These are phyloP conservation scores for Gambusia holbrooki DNA, from an alignment of 2,113 vertebrate species.

Conservation along the genomic window DNA sequence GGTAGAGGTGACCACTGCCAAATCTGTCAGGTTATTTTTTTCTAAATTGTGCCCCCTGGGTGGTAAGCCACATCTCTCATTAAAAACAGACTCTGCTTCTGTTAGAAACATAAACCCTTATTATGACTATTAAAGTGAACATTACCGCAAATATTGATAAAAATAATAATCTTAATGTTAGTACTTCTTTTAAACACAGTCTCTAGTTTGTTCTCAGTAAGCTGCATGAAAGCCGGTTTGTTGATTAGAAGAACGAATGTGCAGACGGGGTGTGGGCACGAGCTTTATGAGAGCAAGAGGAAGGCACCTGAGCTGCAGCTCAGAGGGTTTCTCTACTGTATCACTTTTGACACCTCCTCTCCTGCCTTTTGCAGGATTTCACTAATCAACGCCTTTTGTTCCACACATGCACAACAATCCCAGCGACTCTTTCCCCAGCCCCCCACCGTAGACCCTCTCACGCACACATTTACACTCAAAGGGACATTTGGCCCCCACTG, in stretches of 20 bases:
- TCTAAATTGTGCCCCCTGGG: neutral
- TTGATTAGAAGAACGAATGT: slow-evolving; percentile 62
- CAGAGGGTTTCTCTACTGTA: slow-evolving; percentile 65
- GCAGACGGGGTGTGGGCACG: slow-evolving; percentile 71
- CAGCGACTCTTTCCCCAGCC: slow-evolving; percentile 40
- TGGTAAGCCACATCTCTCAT: neutral
- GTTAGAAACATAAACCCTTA: neutral
- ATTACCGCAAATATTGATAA: too few relatives aligned
- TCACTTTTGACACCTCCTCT: slow-evolving; percentile 79
- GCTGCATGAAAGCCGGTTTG: slow-evolving; percentile 28
- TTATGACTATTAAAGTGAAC: neutral
- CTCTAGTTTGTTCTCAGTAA: neutral
- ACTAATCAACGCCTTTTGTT: slow-evolving; percentile 81
- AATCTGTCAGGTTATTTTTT: neutral
- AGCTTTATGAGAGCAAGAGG: slow-evolving; percentile 36
- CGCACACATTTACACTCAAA: slow-evolving; percentile 52
- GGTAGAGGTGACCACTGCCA: neutral
- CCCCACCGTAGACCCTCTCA: slow-evolving; percentile 39
- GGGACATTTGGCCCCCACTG: slow-evolving; percentile 66
- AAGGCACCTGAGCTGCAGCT: slow-evolving; percentile 41
- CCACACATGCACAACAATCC: slow-evolving; percentile 67
- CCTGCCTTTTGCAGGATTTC: slow-evolving; percentile 79
- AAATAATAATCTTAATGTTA: too few relatives aligned
- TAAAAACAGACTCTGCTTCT: neutral
- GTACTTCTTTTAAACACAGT: too few relatives aligned